Base-by-base conservation (phyloP, 2,888 invertebrate genomes). In the Pseudococcus jackbeardsleyi region DNA sequence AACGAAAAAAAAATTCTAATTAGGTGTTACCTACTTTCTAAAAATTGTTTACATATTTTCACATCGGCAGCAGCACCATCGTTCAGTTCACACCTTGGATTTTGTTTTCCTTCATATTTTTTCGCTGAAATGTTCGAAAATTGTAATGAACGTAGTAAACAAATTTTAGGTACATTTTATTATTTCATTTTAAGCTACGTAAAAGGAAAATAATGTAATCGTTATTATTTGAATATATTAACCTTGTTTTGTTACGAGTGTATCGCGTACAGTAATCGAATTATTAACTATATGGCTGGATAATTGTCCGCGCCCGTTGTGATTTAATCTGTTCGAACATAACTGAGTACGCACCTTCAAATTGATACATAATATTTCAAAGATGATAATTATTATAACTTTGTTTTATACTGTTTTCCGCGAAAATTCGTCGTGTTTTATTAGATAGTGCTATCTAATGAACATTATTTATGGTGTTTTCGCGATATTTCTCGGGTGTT, bases 401-500 rank as follows among this genome's bases (percentile, higher is more conserved):
- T 46, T 19, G n/a, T 46, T 19, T 82, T 17, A 46, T 82, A 19
- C 46, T 11, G 22, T 82, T 46, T 82, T 19, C 6, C 42, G 26
- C 19, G 19, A 19, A 82, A 82, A 82, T 82, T 46, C n/a, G 46
- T 46, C 46, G 79, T 82, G 79, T 82, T 86, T 86, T 39, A 68
- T 68, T 11, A 46, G 46, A 64, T 64, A 33, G 64, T 68, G 68
- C 26, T 64, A 46, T 46, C 64, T 26, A 19, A 15, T 3, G 77
- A 85, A 77, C 46, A 85, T 48, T 85, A 88, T 88, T 85, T 88
- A 88, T 88, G 88, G 88, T 88, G 88, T 68, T 88, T 77, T 50
- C 39, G 77, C 86, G 84, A 54, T 86, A 88, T 33, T 12, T 89
- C 89, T 87, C 89, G 89, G 89, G 89, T 89, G 89, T 89, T 89